phyloP scores from a whole-genome alignment of 2,888 invertebrate species.

The Leptarthrus brevirostris region DNA sequence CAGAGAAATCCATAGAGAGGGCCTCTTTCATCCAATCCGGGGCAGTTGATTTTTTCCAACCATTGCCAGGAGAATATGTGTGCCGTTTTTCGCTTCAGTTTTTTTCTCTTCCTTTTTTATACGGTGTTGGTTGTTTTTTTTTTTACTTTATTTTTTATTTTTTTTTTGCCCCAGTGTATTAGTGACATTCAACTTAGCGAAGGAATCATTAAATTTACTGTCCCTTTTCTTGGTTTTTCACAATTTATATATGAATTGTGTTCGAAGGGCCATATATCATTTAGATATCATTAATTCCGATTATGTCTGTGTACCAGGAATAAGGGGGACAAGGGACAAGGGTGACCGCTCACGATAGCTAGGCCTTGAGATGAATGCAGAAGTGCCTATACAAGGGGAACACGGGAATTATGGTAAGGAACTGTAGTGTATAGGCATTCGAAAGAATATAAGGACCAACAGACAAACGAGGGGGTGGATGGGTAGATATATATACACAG shows the following conservation, averaged over 20 bases:
- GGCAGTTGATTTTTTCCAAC: slow-evolving; percentile 12
- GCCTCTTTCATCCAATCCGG: not conserved
- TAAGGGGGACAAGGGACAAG: not conserved
- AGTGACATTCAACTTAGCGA: slow-evolving; percentile 39
- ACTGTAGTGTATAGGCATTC: not conserved
- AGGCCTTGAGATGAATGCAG: not conserved
- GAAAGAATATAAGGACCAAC: too few relatives aligned
- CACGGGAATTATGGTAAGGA: not conserved
- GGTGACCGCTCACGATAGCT: not conserved
- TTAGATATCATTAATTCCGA: slow-evolving; percentile 48
- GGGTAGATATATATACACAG: not conserved
- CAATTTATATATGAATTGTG: slow-evolving; percentile 48
- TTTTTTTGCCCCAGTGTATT: slow-evolving; percentile 11
- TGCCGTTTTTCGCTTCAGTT: not conserved
- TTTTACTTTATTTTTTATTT: not conserved
- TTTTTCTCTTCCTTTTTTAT: not conserved
- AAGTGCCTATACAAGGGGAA: not conserved
- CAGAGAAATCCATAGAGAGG: not conserved
- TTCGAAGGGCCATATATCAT: slow-evolving; percentile 47
- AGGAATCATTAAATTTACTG: slow-evolving; percentile 47
- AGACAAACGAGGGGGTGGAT: not conserved
- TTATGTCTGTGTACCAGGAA: slow-evolving; percentile 33
- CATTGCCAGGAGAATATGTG: not conserved
- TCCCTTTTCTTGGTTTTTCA: slow-evolving; percentile 47
- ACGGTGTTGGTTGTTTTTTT: too few relatives aligned